Base-by-base conservation (phyloP, 2,797 vertebrate genomes). In the Karalla daura region DNA sequence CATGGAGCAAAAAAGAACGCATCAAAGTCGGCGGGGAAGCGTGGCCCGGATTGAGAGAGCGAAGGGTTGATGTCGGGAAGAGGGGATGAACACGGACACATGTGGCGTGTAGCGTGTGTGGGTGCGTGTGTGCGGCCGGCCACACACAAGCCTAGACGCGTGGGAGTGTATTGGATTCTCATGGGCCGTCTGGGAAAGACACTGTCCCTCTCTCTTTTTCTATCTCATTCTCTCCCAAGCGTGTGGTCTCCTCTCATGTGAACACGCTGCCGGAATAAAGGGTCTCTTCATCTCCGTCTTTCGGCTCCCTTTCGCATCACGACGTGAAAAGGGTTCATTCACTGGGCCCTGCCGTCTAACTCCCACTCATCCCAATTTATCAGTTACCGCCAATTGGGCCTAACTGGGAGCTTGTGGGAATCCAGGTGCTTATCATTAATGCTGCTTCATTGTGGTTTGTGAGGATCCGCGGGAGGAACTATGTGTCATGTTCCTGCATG, bases 351-450 rank as follows among this genome's bases (percentile, higher is more conserved):
- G 43, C 70, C 78, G 75, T 81, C 75, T 56, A 79, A 83, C 69
- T 85, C 80, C 71, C 63, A 73, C 80, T 81, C 78, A 62, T 84
- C 76, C 81, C 80, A 91, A 89, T 92, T 91, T 89, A 91, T 91
- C 82, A 90, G 88, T 91, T 91, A 88, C 53, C 41, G 69, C 81
- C 90, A 92, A 91, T 88, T 91, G 84, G 77, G 73, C 51, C 81
- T 91, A 91, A 93, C 86, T 70, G 69, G 75, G 78, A 89, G 75
- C 91, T 85, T 88, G 88, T 89, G 89, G 89, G 88, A 88, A 87
- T 90, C 91, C 90, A 93, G 92, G 91, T 93, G 92, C 89, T 88
- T 88, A 90, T 87, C 86, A 90, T 92, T 92, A 91, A 89, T 88
- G 81, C 80, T 45, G 70, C 72, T 86, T 88, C 78, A 83, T 77